These are phyloP conservation scores for Shinisaurus crocodilurus DNA, from an alignment of 2,113 vertebrate species.

Conservation along the genomic window DNA sequence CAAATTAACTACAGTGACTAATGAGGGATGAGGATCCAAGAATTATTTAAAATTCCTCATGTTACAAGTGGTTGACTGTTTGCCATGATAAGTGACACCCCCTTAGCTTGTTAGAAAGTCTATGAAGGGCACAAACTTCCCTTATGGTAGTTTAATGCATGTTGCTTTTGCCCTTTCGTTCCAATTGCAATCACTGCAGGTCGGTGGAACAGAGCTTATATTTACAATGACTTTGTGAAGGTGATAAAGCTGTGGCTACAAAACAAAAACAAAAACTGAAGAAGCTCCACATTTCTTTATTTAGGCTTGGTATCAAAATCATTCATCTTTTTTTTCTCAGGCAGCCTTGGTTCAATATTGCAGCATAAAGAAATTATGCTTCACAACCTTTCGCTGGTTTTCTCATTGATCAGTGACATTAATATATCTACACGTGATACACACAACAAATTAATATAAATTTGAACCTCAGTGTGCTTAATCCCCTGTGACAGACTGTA, in stretches of 20 bases:
- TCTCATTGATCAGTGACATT: conserved; percentile 50
- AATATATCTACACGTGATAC: conserved; percentile 43
- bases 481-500: background rate
- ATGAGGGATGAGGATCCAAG: background rate
- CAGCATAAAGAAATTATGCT: conserved; percentile 41
- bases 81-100: background rate
- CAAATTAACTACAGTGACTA: background rate
- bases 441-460: conserved; percentile 55
- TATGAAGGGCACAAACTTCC: background rate
- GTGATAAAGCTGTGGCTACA: conserved; percentile 41
- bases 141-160: background rate
- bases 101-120: background rate
- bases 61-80: background rate
- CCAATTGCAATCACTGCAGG: conserved; percentile 39
- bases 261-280: conserved; percentile 23
- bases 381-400: conserved; percentile 45
- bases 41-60: conserved; percentile 19
- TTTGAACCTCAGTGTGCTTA: conserved; percentile 44
- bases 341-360: conserved; percentile 37
- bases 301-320: conserved; percentile 47
- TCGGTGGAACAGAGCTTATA: background rate
- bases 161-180: conserved; percentile 36
- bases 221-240: conserved; percentile 43
- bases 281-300: conserved; percentile 39
- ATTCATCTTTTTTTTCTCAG: conserved; percentile 45